Evolutionary conservation across 30 jellyfish, hydroid and myxozoan species (phyloP).

Genomic region (Hydractinia symbiolongicarpus): DNA sequence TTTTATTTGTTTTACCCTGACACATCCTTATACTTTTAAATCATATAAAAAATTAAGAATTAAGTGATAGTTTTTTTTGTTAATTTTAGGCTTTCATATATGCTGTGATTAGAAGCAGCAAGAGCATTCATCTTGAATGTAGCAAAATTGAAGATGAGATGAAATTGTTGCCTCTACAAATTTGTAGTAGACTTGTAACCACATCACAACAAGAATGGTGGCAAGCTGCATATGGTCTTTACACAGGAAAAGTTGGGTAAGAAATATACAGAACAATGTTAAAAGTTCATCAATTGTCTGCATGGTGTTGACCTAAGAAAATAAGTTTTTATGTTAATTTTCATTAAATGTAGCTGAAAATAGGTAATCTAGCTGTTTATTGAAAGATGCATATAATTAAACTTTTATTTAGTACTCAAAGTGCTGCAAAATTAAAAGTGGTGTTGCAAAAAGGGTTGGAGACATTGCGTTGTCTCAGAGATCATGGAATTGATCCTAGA

Average conservation of each 20-base stretch:
- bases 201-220: constrained; percentile 60
- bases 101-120: constrained; percentile 57
- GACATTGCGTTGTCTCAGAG: constrained; percentile 42
- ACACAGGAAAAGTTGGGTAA: constrained; percentile 78
- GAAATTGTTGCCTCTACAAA: constrained; percentile 38
- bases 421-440: constrained; percentile 73
- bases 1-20: no score
- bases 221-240: constrained; percentile 69
- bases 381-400: no score
- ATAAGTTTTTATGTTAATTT: no score
- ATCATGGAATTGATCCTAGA: constrained; percentile 81
- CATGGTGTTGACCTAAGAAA: no score
- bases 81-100: constrained; percentile 50
- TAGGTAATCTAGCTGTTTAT: no score
- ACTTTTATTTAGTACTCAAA: constrained; percentile 35
- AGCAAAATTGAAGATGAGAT: constrained; percentile 34
- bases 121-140: constrained; percentile 35
- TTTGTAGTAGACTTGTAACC: constrained; percentile 38
- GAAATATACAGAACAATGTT: background rate
- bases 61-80: background rate
- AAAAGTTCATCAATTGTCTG: no score
- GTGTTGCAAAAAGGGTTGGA: constrained; percentile 75
- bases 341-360: no score
- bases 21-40: no score
- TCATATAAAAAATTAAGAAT: background rate